Conservation (phyloP, 2,113 vertebrate genomes). For the Mesocricetus auratus region DNA sequence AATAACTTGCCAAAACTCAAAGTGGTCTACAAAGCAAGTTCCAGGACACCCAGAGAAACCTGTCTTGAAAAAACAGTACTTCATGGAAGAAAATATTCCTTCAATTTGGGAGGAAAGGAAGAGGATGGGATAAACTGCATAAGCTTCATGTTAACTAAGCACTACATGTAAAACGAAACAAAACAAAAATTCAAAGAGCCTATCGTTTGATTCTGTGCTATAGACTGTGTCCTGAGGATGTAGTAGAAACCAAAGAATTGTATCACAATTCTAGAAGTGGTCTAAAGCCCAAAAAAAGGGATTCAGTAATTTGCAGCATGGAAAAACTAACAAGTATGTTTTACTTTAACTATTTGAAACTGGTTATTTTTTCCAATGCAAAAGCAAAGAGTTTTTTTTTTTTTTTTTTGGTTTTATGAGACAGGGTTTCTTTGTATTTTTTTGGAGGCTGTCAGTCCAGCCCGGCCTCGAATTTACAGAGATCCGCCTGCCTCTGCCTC, state of each 20-base stretch:
- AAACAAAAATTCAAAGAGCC: not conserved
- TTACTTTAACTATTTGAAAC: conserved; percentile 45
- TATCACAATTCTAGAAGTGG: not conserved
- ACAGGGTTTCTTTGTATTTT: too few species aligned
- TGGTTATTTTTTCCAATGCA: too few species aligned
- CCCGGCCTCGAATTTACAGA: too few species aligned
- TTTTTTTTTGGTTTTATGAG: too few species aligned
- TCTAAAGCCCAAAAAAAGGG: not conserved
- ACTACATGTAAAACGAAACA: not conserved
- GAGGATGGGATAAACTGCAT: not conserved
- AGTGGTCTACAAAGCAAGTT: not conserved
- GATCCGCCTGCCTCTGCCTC: too few species aligned
- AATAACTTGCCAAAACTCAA: not conserved
- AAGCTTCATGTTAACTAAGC: not conserved
- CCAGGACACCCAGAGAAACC: not conserved
- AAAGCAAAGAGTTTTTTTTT: too few species aligned
- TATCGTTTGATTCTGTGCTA: not conserved
- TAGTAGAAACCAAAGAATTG: not conserved
- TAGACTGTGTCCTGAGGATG: not conserved
- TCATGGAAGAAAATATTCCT: not conserved
- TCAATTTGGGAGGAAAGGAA: not conserved
- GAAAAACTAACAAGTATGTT: not conserved
- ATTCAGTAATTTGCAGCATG: not conserved
- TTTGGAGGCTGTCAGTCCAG: too few species aligned
- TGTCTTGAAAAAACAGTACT: not conserved